phyloP scores from a whole-genome alignment of 2,113 vertebrate species.

The Oncorhynchus keta region DNA sequence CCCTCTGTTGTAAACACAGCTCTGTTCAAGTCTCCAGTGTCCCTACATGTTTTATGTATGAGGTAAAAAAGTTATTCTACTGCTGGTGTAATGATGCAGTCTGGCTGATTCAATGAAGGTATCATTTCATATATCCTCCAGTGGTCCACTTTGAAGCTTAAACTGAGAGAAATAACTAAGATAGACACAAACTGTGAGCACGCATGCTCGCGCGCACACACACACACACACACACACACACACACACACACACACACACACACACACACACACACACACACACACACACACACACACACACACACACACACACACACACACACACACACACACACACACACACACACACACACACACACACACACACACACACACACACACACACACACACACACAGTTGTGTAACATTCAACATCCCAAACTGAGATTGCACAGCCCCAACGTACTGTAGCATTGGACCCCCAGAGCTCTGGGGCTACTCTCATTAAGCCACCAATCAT shows the following conservation, averaged over 20 bases:
- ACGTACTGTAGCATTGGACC: not conserved
- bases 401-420: not conserved
- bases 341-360: no score
- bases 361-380: no score
- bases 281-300: no score
- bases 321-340: no score
- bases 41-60: no score
- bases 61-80: conserved; percentile 7
- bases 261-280: no score
- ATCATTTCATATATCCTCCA: conserved; percentile 17
- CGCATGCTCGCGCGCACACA: no score
- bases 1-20: conserved; percentile 34
- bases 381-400: no score
- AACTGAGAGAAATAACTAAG: not conserved
- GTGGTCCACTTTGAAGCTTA: not conserved
- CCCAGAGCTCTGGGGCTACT: not conserved
- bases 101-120: not conserved
- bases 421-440: not conserved
- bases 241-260: no score
- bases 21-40: conserved; percentile 12
- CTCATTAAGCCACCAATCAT: conserved; percentile 1
- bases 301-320: no score
- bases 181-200: not conserved
- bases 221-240: no score
- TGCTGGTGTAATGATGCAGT: conserved; percentile 21